These are phyloP conservation scores for Platycnemis pennipes DNA, from an alignment of 2,888 invertebrate genomes.

Conservation along the genomic window DNA sequence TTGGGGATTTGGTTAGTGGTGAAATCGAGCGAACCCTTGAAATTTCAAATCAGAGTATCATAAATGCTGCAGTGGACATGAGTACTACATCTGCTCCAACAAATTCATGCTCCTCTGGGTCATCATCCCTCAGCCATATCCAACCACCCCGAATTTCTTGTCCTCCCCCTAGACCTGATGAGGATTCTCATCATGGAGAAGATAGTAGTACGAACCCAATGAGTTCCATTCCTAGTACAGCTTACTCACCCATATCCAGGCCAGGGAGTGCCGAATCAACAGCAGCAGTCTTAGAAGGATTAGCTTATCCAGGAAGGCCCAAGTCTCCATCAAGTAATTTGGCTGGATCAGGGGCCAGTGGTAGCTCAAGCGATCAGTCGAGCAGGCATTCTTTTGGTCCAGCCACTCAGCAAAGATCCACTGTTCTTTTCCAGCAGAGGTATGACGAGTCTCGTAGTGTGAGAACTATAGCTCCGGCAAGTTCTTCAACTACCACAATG, in stretches of 20 bases:
- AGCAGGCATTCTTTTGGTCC: slow-evolving; percentile 1
- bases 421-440: slow-evolving; percentile 56
- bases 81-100: slow-evolving; percentile 81
- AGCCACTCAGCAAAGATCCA: slow-evolving; percentile 49
- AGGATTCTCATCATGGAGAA: slow-evolving; percentile 69
- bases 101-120: slow-evolving; percentile 43
- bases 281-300: slow-evolving; percentile 72
- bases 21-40: slow-evolving; percentile 94
- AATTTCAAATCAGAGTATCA: slow-evolving; percentile 93
- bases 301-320: slow-evolving; percentile 74
- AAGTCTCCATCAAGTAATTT: slow-evolving; percentile 70
- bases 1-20: slow-evolving; percentile 92
- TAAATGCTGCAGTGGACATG: slow-evolving; percentile 94
- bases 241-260: slow-evolving; percentile 79
- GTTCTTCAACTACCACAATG: slow-evolving; percentile 73
- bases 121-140: slow-evolving; percentile 42
- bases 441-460: slow-evolving; percentile 55
- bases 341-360: not conserved
- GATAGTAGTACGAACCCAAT: slow-evolving; percentile 66
- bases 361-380: slow-evolving; percentile 29
- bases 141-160: slow-evolving; percentile 34
- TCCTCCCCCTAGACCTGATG: slow-evolving; percentile 30
- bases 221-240: slow-evolving; percentile 73
- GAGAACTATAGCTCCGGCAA: slow-evolving; percentile 68
- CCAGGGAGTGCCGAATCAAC: slow-evolving; percentile 77